Conservation (phyloP, 2,888 invertebrate species). For the Eupelmus urozonus region DNA sequence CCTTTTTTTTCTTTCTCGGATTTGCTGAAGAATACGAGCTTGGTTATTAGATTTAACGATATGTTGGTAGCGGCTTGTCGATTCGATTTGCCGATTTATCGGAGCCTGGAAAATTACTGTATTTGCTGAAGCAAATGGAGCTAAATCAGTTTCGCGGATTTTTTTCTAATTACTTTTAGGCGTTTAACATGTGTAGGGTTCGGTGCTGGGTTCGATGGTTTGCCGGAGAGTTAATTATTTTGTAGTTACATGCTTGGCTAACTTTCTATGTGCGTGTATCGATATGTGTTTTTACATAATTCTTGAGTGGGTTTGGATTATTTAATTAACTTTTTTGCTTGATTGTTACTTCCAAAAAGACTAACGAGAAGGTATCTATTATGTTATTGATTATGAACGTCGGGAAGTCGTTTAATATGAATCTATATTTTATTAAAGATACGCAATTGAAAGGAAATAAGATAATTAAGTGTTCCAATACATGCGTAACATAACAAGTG, state of each 20-base stretch:
- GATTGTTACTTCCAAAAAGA: no score
- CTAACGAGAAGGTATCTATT: no score
- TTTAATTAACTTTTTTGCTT: slow-evolving; percentile 3
- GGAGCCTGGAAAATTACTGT: slow-evolving; percentile 1
- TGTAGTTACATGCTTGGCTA: slow-evolving; percentile 29
- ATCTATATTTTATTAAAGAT: no score
- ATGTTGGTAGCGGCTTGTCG: not conserved
- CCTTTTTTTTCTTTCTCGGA: not conserved
- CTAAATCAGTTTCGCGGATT: not conserved
- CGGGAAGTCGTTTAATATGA: no score
- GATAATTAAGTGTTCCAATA: no score
- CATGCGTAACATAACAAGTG: no score
- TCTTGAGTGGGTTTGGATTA: not conserved
- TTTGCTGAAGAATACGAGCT: slow-evolving; percentile 4
- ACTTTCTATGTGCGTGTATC: slow-evolving; percentile 26
- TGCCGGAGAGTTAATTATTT: slow-evolving; percentile 19
- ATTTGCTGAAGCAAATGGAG: slow-evolving; percentile 23
- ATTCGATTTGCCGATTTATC: not conserved
- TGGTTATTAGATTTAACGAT: slow-evolving; percentile 31
- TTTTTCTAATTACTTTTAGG: not conserved
- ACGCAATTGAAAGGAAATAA: no score
- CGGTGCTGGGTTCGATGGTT: not conserved
- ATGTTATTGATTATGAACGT: no score
- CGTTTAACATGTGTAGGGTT: not conserved
- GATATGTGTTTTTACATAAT: slow-evolving; percentile 13